Conservation (phyloP, 2,888 invertebrate genomes). For the Aricia artaxerxes region DNA sequence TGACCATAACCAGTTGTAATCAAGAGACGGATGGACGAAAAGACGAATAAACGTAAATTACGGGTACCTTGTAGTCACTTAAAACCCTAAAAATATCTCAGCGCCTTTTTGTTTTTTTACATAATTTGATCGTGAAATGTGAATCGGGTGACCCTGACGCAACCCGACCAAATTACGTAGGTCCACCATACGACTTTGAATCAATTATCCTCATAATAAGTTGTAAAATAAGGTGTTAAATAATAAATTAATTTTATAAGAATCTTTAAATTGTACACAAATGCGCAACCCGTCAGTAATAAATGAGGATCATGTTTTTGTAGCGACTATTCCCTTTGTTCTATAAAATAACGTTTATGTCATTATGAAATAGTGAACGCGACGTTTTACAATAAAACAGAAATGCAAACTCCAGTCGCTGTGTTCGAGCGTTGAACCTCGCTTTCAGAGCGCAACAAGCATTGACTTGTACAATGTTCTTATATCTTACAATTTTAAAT, state of each 20-base stretch:
- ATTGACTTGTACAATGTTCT: background rate
- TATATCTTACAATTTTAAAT: background rate
- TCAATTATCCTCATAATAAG: no score
- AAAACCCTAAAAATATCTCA: no score
- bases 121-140: no score
- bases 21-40: no score
- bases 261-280: background rate
- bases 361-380: conserved; percentile 12
- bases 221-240: no score
- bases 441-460: conserved; percentile 2
- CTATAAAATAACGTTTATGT: conserved; percentile 27
- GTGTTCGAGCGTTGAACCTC: conserved; percentile 22
- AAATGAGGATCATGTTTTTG: conserved; percentile 12
- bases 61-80: no score
- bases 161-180: no score
- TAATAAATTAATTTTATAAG: background rate
- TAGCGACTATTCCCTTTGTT: conserved; percentile 4
- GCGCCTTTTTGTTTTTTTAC: no score
- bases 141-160: no score
- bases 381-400: conserved; percentile 27
- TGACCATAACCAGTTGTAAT: no score
- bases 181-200: no score
- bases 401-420: conserved; percentile 8
- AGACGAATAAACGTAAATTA: no score
- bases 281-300: background rate